A percentile compares a stretch with the other conserved stretches of the same genome.
Evolutionary conservation across 2,797 vertebrate species (phyloP).

Genomic region (Lepus townsendii): DNA sequence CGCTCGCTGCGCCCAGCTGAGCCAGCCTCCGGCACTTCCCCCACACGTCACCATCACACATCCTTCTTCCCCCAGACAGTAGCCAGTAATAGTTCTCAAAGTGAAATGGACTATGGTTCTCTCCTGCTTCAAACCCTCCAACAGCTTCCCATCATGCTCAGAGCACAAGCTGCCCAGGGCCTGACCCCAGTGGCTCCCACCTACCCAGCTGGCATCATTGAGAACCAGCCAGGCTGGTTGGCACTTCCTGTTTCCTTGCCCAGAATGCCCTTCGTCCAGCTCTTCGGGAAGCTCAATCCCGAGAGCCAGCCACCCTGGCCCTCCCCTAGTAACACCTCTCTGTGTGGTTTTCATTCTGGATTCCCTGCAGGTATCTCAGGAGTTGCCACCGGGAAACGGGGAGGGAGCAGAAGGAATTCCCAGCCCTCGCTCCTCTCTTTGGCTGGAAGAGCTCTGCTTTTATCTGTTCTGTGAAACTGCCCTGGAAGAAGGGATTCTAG

Average conservation of each 20-base stretch:
- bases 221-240: background rate
- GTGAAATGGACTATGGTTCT: background rate
- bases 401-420: background rate
- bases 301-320: background rate
- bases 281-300: background rate
- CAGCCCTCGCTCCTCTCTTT: background rate
- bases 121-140: background rate
- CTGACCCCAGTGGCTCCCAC: background rate
- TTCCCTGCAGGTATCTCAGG: background rate
- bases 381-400: background rate
- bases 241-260: background rate
- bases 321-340: background rate
- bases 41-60: background rate
- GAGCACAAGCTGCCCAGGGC: too few species aligned
- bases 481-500: background rate
- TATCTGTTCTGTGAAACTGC: background rate
- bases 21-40: background rate
- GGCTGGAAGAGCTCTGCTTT: background rate
- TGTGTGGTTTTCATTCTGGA: background rate
- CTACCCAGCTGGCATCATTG: background rate
- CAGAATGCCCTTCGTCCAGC: background rate
- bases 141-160: background rate
- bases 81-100: background rate
- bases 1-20: rapidly evolving
- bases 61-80: background rate